Percentiles rank a stretch among this genome's conserved stretches.
Conservation (phyloP, 2,797 vertebrate genomes). For the Holocentrus rufus region DNA sequence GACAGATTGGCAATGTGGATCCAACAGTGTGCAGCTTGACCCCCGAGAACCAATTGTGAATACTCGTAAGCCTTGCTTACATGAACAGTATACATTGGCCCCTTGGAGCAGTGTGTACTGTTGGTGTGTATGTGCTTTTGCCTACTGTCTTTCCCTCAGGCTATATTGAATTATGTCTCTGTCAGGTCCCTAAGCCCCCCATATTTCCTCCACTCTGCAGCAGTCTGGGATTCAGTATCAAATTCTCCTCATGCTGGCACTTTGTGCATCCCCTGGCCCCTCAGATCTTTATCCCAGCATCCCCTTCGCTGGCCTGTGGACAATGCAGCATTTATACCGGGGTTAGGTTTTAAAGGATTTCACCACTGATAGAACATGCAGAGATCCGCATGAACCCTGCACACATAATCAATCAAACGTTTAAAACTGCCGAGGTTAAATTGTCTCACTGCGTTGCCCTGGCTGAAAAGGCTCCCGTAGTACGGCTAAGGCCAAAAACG, state of each 20-base stretch:
- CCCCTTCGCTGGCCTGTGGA: conserved; percentile 63
- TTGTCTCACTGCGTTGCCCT: conserved; percentile 29
- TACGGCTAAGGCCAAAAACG: conserved; percentile 12
- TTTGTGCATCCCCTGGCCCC: conserved; percentile 72
- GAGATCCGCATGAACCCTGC: conserved; percentile 49
- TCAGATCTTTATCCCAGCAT: conserved; percentile 77
- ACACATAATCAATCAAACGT: conserved; percentile 67
- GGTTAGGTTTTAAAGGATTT: conserved; percentile 72
- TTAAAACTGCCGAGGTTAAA: conserved; percentile 50
- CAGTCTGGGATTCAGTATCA: conserved; percentile 80
- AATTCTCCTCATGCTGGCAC: conserved; percentile 80
- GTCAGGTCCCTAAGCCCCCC: conserved; percentile 82
- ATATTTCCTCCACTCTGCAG: conserved; percentile 80
- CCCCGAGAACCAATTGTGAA: conserved; percentile 72
- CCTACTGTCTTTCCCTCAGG: conserved; percentile 69
- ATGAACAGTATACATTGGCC: conserved; percentile 24
- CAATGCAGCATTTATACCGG: conserved; percentile 71
- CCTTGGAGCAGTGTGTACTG: conserved; percentile 48
- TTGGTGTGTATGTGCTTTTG: conserved; percentile 56
- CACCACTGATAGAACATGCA: conserved; percentile 63
- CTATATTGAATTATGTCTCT: conserved; percentile 85
- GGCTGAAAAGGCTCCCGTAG: conserved; percentile 15
- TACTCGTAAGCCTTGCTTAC: conserved; percentile 65
- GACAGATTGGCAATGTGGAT: conserved; percentile 70
- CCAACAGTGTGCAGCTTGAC: conserved; percentile 68